phyloP scores from a whole-genome alignment of 2,888 invertebrate species.

The Actias luna region DNA sequence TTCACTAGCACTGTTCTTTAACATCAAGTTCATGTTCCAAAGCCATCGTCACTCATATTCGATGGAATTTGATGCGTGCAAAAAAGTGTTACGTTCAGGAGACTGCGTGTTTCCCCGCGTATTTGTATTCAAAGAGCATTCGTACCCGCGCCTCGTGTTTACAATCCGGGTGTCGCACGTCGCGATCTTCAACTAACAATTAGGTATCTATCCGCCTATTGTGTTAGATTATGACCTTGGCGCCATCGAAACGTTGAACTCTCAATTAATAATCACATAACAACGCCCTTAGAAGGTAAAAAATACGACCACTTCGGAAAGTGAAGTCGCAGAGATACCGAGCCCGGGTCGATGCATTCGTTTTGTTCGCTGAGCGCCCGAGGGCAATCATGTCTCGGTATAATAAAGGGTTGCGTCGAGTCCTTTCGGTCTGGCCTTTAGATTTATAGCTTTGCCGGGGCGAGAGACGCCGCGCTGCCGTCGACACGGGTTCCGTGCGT shows the following conservation, averaged over 20 bases:
- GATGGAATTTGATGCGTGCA: slow-evolving; percentile 40
- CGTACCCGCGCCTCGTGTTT: slow-evolving; percentile 47
- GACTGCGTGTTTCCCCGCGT: slow-evolving; percentile 62
- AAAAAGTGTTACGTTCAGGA: slow-evolving; percentile 47
- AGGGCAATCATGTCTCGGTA: slow-evolving; percentile 77
- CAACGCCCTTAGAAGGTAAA: slow-evolving; percentile 47
- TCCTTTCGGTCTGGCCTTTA: slow-evolving; percentile 62
- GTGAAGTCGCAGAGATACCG: slow-evolving; percentile 58
- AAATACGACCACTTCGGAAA: slow-evolving; percentile 50
- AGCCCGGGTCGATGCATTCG: slow-evolving; percentile 67
- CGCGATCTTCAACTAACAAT: slow-evolving; percentile 29
- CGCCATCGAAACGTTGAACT: slow-evolving; percentile 51
- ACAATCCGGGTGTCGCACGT: slow-evolving; percentile 53
- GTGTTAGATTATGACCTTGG: slow-evolving; percentile 50
- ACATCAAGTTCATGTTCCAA: not conserved
- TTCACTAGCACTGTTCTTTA: not conserved
- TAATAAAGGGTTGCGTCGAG: slow-evolving; percentile 77
- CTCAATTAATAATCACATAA: slow-evolving; percentile 24
- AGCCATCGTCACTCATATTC: slow-evolving; percentile 2
- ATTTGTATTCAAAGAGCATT: slow-evolving; percentile 60
- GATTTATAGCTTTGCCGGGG: slow-evolving; percentile 62
- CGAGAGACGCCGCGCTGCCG: slow-evolving; percentile 50
- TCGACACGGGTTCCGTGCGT: slow-evolving; percentile 58
- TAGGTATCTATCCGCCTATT: slow-evolving; percentile 47
- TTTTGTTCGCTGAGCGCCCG: slow-evolving; percentile 67